Conservation (phyloP, 2,113 vertebrate genomes). For the Aspiorhynchus laticeps region DNA sequence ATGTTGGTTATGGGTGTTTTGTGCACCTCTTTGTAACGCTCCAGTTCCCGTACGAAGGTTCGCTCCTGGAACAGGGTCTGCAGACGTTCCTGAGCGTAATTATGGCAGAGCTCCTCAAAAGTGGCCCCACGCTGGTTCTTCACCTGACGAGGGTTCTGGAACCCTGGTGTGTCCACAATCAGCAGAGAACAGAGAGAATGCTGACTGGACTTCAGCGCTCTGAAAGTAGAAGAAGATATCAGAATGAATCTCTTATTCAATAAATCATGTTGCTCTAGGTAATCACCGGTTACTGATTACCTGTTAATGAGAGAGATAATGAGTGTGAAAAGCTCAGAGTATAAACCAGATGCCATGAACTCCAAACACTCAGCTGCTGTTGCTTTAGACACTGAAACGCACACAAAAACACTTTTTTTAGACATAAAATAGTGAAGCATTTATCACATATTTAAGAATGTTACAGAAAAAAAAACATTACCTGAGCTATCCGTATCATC, state of each 20-base stretch:
- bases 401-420: conserved; percentile 4
- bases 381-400: conserved; percentile 81
- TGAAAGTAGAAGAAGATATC: conserved; percentile 61
- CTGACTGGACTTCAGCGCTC: conserved; percentile 94
- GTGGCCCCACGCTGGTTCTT: conserved; percentile 83
- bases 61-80: conserved; percentile 92
- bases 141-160: conserved; percentile 88
- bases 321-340: conserved; percentile 90
- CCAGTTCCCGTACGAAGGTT: conserved; percentile 90
- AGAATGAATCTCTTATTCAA: not conserved
- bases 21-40: conserved; percentile 92
- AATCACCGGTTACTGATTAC: conserved; percentile 64
- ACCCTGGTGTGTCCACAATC: conserved; percentile 93
- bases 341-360: conserved; percentile 88
- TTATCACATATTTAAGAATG: not conserved
- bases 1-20: conserved; percentile 17
- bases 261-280: not conserved
- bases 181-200: conserved; percentile 92
- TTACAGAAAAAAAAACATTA: conserved; percentile 57
- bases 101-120: conserved; percentile 97
- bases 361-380: conserved; percentile 92
- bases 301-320: conserved; percentile 93
- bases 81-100: conserved; percentile 94
- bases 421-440: not conserved
- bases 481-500: conserved; percentile 84